Conservation (phyloP, 2,113 vertebrate species). For the Mesocricetus auratus region DNA sequence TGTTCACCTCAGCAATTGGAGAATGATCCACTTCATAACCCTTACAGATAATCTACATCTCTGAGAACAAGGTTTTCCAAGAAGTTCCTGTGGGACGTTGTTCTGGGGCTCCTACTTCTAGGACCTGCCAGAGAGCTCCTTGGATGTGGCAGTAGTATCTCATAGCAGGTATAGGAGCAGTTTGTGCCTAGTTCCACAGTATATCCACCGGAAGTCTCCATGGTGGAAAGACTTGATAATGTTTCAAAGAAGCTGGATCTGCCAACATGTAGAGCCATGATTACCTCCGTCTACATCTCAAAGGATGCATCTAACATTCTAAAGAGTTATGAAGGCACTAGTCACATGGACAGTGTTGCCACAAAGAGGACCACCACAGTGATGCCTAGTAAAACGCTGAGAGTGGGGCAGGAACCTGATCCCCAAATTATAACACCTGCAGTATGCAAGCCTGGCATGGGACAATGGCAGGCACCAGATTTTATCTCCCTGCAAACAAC, state of each 20-base stretch:
- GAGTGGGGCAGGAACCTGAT: not conserved
- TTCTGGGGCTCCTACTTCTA: not conserved
- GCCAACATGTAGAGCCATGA: not conserved
- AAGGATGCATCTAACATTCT: not conserved
- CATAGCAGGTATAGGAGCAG: not conserved
- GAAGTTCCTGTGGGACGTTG: not conserved
- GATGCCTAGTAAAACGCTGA: not conserved
- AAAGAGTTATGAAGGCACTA: not conserved
- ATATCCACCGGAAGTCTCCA: not conserved
- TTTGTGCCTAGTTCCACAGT: not conserved
- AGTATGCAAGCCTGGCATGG: not conserved
- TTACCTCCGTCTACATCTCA: not conserved
- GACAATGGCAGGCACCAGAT: not conserved
- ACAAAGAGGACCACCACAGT: not conserved
- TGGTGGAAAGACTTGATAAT: not conserved
- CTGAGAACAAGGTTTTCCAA: not conserved
- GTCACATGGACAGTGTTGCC: not conserved
- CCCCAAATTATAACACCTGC: not conserved
- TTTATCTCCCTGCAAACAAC: not conserved
- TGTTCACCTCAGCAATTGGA: not conserved
- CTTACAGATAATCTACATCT: not conserved
- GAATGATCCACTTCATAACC: not conserved
- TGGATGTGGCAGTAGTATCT: not conserved
- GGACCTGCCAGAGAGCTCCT: not conserved
- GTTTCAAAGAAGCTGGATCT: not conserved